Evolutionary conservation across 2,113 vertebrate genomes (phyloP).

Genomic region (Morone chrysops): DNA sequence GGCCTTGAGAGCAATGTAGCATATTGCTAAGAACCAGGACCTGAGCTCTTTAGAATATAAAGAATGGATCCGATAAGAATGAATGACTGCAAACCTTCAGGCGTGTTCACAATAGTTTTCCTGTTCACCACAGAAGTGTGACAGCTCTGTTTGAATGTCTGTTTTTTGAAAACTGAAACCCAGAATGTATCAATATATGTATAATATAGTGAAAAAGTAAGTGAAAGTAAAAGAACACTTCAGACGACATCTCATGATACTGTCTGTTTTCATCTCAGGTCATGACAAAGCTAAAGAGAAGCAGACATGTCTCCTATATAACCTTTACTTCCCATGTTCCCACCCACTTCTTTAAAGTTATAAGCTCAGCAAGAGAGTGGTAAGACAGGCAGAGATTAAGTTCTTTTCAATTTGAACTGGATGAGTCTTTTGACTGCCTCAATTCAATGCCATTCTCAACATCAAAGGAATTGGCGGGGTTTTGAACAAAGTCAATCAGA

Average conservation of each 20-base stretch:
- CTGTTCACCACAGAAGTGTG: background rate
- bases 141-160: background rate
- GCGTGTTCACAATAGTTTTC: background rate
- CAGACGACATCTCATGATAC: background rate
- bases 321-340: slow-evolving; percentile 14
- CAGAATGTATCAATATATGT: background rate
- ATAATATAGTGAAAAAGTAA: background rate
- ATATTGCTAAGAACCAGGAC: slow-evolving; percentile 17
- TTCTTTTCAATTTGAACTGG: slow-evolving; percentile 62
- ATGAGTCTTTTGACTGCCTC: slow-evolving; percentile 54
- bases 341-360: slow-evolving; percentile 28
- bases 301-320: slow-evolving; percentile 7
- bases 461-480: slow-evolving; percentile 75
- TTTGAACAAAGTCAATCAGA: slow-evolving; percentile 76
- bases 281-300: slow-evolving; percentile 5
- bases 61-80: slow-evolving; percentile 6
- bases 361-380: slow-evolving; percentile 35
- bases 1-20: slow-evolving; percentile 39
- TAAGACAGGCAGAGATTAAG: slow-evolving; percentile 61
- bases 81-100: background rate
- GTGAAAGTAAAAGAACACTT: background rate
- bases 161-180: background rate
- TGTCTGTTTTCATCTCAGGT: background rate
- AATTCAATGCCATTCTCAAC: slow-evolving; percentile 62
- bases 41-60: slow-evolving; percentile 13